Conservation (phyloP, 2,888 invertebrate genomes). For the Deroplatys truncata region DNA sequence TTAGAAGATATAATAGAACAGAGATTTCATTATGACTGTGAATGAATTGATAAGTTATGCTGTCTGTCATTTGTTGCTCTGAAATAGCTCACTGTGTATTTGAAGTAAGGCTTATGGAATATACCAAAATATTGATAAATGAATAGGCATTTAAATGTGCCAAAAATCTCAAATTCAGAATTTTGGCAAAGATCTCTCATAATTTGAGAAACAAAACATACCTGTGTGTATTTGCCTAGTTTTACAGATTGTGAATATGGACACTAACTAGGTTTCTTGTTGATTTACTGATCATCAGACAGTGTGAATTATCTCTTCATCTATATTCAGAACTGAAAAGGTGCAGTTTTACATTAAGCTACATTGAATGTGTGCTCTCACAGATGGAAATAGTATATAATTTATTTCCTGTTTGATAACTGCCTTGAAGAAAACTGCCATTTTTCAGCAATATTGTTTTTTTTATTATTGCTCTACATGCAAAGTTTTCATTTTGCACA, state of each 20-base stretch:
- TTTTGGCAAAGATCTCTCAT: no score
- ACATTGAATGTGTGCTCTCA: not conserved
- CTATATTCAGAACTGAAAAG: not conserved
- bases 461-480: not conserved
- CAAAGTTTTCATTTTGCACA: not conserved
- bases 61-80: not conserved
- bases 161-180: no score
- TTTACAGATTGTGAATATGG: no score
- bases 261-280: no score
- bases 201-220: no score
- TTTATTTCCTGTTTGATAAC: not conserved
- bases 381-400: not conserved
- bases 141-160: no score
- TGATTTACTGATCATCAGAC: not conserved
- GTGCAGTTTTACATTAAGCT: not conserved
- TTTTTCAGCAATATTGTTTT: no score
- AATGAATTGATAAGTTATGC: not conserved
- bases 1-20: not conserved
- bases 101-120: no score
- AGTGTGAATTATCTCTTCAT: not conserved
- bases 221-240: no score
- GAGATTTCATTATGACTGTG: not conserved
- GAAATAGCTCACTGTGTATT: no score
- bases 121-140: no score
- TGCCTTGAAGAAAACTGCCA: not conserved